Base-by-base conservation (phyloP, 2,113 vertebrate species). In the Aphyosemion australe region DNA sequence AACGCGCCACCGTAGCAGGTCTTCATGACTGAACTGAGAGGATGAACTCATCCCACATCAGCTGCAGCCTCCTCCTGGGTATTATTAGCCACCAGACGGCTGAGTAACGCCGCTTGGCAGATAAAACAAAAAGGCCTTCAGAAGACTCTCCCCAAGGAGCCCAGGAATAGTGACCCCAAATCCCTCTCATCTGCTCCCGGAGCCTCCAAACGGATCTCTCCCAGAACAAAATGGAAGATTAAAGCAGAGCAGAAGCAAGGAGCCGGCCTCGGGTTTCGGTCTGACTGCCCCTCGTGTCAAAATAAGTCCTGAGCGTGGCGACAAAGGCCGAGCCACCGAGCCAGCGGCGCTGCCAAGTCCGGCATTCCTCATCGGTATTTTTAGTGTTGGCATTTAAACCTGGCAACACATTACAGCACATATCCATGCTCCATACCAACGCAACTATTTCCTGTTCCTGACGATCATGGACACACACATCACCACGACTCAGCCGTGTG, bases 321-420 rank as follows among this genome's bases (percentile, higher is more conserved):
- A 90, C 88, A 89, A 84, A 86, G 86, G 69, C 65, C 48, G 50
- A 80, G 70, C 74, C 86, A 72, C 56, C 66, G 52, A 73, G 69
- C 72, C 72, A 69, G 51, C 57, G 69, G 63, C 13, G 58, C 65
- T 73, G 71, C 88, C 87, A 87, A 75, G 78, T 69, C 72, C 79
- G 69, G 61, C 90, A 92, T 93, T 93, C 89, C 84, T 77, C 54
- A 26, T 0, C 34, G 41, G 53, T 93, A 93, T 92, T 92, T 93
- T 87, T 92, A 92, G 92, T 69, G 60, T 20, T 90, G 90, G 91
- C 88, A 92, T 92, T 92, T 93, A 88, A 90, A 89, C 70, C 73
- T 84, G 91, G 91, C 90, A 87, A 59, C 37, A 65, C 42, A 59
- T 82, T 79, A 84, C 41, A 42, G 41, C 12, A 42, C 79, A 91